Percentiles rank a stretch among this genome's conserved stretches.
Conservation (phyloP, 2,113 vertebrate genomes). For the Mustela nigripes region DNA sequence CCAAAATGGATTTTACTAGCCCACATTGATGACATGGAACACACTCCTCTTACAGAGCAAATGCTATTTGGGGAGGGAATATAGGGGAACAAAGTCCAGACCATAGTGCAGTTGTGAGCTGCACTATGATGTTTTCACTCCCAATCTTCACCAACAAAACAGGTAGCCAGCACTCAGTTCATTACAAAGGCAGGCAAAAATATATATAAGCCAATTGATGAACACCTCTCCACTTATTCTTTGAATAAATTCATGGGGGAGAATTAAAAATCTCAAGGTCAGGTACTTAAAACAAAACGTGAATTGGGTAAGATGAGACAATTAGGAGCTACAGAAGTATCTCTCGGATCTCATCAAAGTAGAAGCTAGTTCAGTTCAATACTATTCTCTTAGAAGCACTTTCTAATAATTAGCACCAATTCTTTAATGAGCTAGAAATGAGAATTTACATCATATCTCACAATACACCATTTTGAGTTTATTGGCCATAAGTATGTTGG, state of each 20-base stretch:
- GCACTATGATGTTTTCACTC: neutral
- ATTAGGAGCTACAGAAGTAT: neutral
- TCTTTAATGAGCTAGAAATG: neutral
- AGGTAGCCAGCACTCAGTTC: neutral
- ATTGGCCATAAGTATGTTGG: neutral
- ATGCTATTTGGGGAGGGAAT: too few species aligned
- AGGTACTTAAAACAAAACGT: neutral
- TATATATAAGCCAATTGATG: neutral
- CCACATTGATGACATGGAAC: neutral
- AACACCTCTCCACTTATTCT: neutral
- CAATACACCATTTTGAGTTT: neutral
- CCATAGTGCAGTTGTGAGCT: neutral
- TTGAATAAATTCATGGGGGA: neutral
- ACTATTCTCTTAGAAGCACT: neutral
- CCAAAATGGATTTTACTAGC: neutral
- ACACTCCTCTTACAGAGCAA: neutral
- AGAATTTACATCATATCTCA: neutral
- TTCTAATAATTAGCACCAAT: neutral
- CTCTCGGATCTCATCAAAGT: neutral
- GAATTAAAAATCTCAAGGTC: neutral
- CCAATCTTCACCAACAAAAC: neutral
- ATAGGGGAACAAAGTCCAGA: neutral
- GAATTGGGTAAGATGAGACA: neutral
- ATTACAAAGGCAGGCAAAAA: neutral
- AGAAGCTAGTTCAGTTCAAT: neutral